Base-by-base conservation (phyloP, 2,888 invertebrate species). In the Plagodis dolabraria region DNA sequence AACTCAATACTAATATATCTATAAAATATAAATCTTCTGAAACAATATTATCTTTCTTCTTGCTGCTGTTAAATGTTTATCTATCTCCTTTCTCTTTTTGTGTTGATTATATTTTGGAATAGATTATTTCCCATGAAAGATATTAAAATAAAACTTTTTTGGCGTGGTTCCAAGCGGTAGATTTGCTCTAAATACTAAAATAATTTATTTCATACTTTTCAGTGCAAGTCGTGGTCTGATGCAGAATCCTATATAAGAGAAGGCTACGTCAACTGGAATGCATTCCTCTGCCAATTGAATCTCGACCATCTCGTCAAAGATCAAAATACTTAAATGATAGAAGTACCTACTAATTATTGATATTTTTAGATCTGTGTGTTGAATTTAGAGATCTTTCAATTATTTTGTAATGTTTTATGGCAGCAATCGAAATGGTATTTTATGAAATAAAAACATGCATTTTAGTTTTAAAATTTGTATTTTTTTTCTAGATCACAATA, bases 281-380 rank as follows among this genome's bases (percentile, higher is more conserved):
- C 86, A 0, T 93, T 93, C 75, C 77, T 93, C 5, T 92, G 92
- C 57, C 87, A 91, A 64, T 70, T 93, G 35, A 91, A 91, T 60
- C 77, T 93, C 6, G 93, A 93, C 8, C 88, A 93, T 63, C 81
- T 91, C 0, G 86, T 93, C 12, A 92, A 89, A 65, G 87, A 87
- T 45, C 80, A 85, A 60, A 73, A 80, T 33, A 33, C 35, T 6
- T 42, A 33, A 52, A 12, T 43, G 2, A 8, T 38, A 6, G 2
- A n/a, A 12, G 12, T 43, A 43, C 5, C 11, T 43, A 8, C 43
- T 43, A 43, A 11, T 12, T 43, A 12, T 40, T 5, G 22, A 22
- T 22, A 22, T 22, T 22, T 22, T 22, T 22, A 22, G 22, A 22
- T 22, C 22, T 22, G 22, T 22, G 22, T 40, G 8, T 40, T 40